Evolutionary conservation across 2,113 vertebrate genomes (phyloP).

Genomic region (Charadrius vociferus): DNA sequence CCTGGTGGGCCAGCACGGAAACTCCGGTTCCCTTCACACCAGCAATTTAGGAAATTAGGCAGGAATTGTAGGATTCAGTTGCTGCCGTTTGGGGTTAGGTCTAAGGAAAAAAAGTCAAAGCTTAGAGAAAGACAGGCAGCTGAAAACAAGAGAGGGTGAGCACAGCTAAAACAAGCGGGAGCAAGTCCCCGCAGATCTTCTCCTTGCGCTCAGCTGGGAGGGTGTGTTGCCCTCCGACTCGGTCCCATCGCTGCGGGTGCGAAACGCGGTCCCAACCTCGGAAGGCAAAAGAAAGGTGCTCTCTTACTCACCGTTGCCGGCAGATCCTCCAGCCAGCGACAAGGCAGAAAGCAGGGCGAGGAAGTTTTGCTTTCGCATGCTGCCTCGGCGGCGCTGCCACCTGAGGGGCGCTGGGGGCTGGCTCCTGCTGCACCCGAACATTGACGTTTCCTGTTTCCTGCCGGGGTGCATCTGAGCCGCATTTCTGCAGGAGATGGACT

Average conservation of each 20-base stretch:
- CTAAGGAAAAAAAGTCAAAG: neutral
- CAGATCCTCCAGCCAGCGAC: constrained; percentile 21
- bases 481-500: constrained; percentile 78
- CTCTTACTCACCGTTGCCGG: constrained; percentile 72
- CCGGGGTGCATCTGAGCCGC: constrained; percentile 76
- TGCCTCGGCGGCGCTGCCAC: constrained; percentile 41
- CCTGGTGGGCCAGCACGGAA: neutral
- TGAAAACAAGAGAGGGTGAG: neutral
- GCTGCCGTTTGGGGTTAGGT: neutral
- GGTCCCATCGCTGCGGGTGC: constrained; percentile 29
- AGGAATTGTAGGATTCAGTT: neutral
- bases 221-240: constrained; percentile 48
- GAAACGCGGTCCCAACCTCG: neutral
- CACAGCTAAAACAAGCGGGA: neutral
- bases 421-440: constrained; percentile 48
- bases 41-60: neutral
- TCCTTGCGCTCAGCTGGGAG: neutral
- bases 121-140: neutral
- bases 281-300: neutral
- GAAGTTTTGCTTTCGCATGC: constrained; percentile 44
- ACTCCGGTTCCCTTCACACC: neutral
- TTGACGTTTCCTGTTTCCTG: constrained; percentile 89
- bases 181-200: constrained; percentile 49
- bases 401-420: constrained; percentile 42
- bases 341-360: constrained; percentile 23